phyloP scores from a whole-genome alignment of 2,797 vertebrate species.

The Oceanodroma leucorhoa region DNA sequence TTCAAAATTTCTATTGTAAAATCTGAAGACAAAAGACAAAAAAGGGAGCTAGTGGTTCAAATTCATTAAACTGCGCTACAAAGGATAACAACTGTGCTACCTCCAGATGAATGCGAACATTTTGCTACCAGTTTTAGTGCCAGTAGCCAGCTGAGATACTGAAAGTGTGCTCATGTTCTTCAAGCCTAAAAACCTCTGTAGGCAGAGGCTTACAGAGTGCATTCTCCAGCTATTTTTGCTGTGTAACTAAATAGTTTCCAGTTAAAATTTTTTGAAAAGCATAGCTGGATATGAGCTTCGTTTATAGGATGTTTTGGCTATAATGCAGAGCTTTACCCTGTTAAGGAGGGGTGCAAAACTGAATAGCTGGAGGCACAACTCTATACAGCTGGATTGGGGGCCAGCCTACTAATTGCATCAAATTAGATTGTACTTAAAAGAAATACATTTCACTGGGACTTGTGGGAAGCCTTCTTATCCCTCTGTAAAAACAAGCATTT shows the following conservation, averaged over 20 bases:
- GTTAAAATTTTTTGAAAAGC: not conserved
- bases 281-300: not conserved
- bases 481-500: not conserved
- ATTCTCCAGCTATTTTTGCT: not conserved
- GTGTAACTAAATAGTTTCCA: not conserved
- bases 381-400: not conserved
- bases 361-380: not conserved
- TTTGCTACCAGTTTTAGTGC: not conserved
- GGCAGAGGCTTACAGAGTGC: not conserved
- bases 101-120: not conserved
- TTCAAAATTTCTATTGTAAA: not conserved
- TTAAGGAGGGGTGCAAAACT: not conserved
- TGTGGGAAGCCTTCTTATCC: not conserved
- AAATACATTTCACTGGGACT: not conserved
- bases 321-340: not conserved
- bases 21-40: not conserved
- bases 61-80: not conserved
- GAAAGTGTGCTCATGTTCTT: not conserved
- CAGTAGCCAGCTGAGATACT: not conserved
- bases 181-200: not conserved
- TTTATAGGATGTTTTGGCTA: not conserved
- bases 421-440: not conserved
- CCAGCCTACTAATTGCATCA: not conserved
- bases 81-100: not conserved
- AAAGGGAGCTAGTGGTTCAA: not conserved